Evolutionary conservation across 2,888 invertebrate genomes (phyloP).

Genomic region (Holacanthella duospinosa): DNA sequence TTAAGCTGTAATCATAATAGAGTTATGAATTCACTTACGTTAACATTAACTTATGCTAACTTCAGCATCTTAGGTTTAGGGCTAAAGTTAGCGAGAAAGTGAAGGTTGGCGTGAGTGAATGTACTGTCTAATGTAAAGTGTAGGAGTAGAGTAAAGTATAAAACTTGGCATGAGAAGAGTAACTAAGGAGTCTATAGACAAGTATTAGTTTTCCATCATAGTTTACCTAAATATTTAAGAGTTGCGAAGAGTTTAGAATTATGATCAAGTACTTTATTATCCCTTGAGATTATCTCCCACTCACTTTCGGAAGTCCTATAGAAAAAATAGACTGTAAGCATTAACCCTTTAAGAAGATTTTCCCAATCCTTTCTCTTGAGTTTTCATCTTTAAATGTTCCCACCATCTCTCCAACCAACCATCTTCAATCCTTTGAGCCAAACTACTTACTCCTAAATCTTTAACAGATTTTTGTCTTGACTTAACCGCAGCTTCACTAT

Average conservation of each 20-base stretch:
- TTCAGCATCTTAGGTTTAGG: no score
- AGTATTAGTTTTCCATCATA: no score
- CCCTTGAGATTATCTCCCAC: not conserved
- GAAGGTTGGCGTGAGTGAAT: no score
- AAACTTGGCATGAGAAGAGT: no score
- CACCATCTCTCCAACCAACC: not conserved
- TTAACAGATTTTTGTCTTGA: not conserved
- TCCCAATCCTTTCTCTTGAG: conserved; percentile 4
- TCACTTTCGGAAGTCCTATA: not conserved
- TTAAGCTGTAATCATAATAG: no score
- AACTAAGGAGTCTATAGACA: no score
- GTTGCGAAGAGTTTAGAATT: not conserved
- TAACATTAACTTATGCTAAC: no score
- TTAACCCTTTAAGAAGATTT: conserved; percentile 1
- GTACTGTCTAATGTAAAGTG: no score
- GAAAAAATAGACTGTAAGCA: not conserved
- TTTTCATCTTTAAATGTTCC: not conserved
- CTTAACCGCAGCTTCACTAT: not conserved
- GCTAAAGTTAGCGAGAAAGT: no score
- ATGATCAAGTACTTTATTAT: not conserved
- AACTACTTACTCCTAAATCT: not conserved
- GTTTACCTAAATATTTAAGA: no score
- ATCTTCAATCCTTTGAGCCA: not conserved
- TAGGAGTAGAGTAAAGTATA: no score
- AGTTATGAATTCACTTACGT: no score